A percentile compares a stretch with the other conserved stretches of the same genome.
These are phyloP conservation scores for Athripsodes cinereus DNA, from an alignment of 2,888 invertebrate species.

Conservation along the genomic window DNA sequence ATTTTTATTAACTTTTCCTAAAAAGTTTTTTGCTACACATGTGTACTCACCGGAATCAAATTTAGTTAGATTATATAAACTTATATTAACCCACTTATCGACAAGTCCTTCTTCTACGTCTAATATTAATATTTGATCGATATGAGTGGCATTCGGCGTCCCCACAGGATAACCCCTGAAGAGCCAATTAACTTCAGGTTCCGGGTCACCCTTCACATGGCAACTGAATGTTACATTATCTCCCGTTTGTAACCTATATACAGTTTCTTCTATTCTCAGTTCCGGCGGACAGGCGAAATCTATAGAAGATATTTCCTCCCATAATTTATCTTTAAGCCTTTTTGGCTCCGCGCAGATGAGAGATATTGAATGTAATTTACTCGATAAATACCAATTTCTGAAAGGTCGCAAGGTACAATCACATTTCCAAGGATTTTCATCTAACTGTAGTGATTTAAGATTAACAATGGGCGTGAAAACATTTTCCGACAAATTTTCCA, in stretches of 20 bases:
- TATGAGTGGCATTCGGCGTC: slow-evolving; percentile 36
- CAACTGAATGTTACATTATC: slow-evolving; percentile 68
- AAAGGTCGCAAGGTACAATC: slow-evolving; percentile 69
- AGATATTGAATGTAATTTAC: slow-evolving; percentile 59
- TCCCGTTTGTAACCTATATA: slow-evolving; percentile 41
- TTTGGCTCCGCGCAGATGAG: slow-evolving; percentile 58
- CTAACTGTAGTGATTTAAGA: slow-evolving; percentile 62
- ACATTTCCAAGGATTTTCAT: slow-evolving; percentile 73
- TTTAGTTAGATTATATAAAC: slow-evolving; percentile 56
- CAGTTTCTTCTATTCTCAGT: slow-evolving; percentile 45
- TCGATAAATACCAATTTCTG: slow-evolving; percentile 62
- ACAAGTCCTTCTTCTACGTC: slow-evolving; percentile 42
- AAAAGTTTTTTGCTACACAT: slow-evolving; percentile 56
- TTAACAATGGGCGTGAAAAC: slow-evolving; percentile 60
- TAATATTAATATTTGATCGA: slow-evolving; percentile 35
- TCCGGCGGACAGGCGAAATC: slow-evolving; percentile 69
- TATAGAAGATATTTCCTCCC: slow-evolving; percentile 59
- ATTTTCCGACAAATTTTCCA: slow-evolving; percentile 61
- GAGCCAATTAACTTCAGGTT: slow-evolving; percentile 66
- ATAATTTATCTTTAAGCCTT: slow-evolving; percentile 52
- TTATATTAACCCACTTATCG: slow-evolving; percentile 55
- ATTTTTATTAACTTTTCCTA: slow-evolving; percentile 45
- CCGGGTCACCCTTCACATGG: slow-evolving; percentile 63
- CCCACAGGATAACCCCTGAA: slow-evolving; percentile 48
- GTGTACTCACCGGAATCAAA: slow-evolving; percentile 61